Conservation (phyloP, 1,140 invertebrate genomes). For the Ephestia elutella region DNA sequence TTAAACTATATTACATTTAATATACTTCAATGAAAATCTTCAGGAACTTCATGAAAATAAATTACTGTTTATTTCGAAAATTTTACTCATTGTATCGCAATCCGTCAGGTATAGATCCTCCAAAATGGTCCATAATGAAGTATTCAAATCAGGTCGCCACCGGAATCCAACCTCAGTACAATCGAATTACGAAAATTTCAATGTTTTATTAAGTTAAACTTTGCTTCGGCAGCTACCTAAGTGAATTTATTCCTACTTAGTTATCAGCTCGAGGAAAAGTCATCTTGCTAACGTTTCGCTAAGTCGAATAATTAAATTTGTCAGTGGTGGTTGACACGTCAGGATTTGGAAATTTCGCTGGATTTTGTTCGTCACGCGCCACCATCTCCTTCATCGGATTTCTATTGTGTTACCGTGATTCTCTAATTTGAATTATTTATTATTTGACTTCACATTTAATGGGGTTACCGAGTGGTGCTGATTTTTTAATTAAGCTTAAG, state of each 20-base stretch:
- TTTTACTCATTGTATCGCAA: conserved; percentile 14
- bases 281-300: conserved; percentile 71
- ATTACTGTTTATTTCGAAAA: neutral
- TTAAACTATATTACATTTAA: too few species aligned
- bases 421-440: conserved; percentile 72
- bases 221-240: conserved; percentile 63
- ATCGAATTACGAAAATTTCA: conserved; percentile 70
- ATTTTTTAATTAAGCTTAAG: conserved; percentile 6
- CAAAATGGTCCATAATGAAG: conserved; percentile 50
- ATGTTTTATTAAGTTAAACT: conserved; percentile 73
- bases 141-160: conserved; percentile 60
- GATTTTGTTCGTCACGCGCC: conserved; percentile 66
- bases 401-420: conserved; percentile 65
- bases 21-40: too few species aligned
- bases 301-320: conserved; percentile 74
- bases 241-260: conserved; percentile 73
- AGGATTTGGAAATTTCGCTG: conserved; percentile 18
- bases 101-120: conserved; percentile 20
- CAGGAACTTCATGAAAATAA: neutral
- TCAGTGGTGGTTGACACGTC: conserved; percentile 64
- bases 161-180: conserved; percentile 55
- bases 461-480: conserved; percentile 17
- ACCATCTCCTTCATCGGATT: conserved; percentile 22
- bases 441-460: conserved; percentile 63
- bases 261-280: conserved; percentile 67